Base-by-base conservation (phyloP, 1,140 invertebrate species). In the Melipona quadrifasciata region DNA sequence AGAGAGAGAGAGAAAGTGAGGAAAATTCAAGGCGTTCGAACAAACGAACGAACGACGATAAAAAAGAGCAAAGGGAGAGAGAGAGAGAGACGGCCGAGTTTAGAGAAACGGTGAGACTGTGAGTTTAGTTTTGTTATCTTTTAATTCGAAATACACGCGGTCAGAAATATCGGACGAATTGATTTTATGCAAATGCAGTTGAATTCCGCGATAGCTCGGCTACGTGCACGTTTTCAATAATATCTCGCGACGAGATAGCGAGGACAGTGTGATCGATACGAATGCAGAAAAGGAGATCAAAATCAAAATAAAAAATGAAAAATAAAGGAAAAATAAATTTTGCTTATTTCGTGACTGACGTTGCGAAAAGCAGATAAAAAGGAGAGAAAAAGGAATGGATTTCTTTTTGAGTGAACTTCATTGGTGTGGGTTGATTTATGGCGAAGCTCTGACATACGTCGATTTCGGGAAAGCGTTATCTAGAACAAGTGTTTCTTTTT, bases 171-270 rank as follows among this genome's bases (percentile, higher is more conserved):
- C 55, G 31, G 24, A 65, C 55, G 67, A 84, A 88, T 84, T 88
- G 85, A 88, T 87, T 87, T 87, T 88, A 88, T 87, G 87, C 75
- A 88, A 88, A 87, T 80, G 64, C 31, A 27, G 27, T 1, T 51
- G 34, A 58, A 67, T 76, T 71, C 65, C 17, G 14, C 47, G 73
- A 57, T 67, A 71, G 67, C 51, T 39, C 12, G 24, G 34, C 47
- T 82, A 74, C 61, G 78, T 61, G 84, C 64, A 53, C 19, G 31
- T 47, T 70, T 84, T 75, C 39, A 84, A 87, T 87, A 87, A 88
- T 88, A 83, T 71, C 74, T n/a, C 1, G 68, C 34, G 10, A 61
- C 67, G 17, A 53, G n/a, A 55, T 39, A 39, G 39, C 53, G 51
- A 34, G 53, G 51, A 51, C 19, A 27, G 34, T 39, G n/a, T 19